Conservation (phyloP, 2,888 invertebrate genomes). For the Timandra comae region DNA sequence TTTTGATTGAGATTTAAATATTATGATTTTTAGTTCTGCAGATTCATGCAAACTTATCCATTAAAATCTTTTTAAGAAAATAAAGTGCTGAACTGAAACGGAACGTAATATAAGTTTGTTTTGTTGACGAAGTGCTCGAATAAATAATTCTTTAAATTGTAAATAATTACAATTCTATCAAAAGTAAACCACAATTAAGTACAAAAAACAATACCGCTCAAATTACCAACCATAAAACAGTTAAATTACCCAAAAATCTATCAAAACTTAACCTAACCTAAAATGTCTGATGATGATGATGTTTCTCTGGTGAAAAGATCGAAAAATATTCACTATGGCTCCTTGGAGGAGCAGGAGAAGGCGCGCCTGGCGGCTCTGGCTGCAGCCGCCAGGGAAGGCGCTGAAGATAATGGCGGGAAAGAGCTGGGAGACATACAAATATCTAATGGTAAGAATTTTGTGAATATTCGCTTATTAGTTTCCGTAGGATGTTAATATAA, state of each 20-base stretch:
- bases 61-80: neutral
- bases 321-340: slow-evolving; percentile 91
- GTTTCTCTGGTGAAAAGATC: slow-evolving; percentile 83
- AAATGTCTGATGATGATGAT: slow-evolving; percentile 92
- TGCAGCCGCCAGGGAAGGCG: slow-evolving; percentile 76
- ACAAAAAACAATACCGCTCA: too few species aligned
- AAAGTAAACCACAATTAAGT: too few species aligned
- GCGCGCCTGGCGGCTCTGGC: slow-evolving; percentile 78
- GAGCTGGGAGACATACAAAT: slow-evolving; percentile 81
- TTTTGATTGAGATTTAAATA: neutral
- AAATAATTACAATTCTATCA: too few species aligned
- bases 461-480: too few species aligned
- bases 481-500: too few species aligned
- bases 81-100: too few species aligned
- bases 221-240: neutral
- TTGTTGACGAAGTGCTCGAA: too few species aligned
- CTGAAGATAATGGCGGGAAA: slow-evolving; percentile 77
- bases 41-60: neutral
- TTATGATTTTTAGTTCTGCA: neutral
- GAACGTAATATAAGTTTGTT: too few species aligned
- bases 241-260: neutral
- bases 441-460: slow-evolving; percentile 71
- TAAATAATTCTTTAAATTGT: too few species aligned
- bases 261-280: slow-evolving; percentile 63
- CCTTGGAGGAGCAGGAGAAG: slow-evolving; percentile 90